phyloP scores from a whole-genome alignment of 2,113 vertebrate species.

The Nansenia antarctica region DNA sequence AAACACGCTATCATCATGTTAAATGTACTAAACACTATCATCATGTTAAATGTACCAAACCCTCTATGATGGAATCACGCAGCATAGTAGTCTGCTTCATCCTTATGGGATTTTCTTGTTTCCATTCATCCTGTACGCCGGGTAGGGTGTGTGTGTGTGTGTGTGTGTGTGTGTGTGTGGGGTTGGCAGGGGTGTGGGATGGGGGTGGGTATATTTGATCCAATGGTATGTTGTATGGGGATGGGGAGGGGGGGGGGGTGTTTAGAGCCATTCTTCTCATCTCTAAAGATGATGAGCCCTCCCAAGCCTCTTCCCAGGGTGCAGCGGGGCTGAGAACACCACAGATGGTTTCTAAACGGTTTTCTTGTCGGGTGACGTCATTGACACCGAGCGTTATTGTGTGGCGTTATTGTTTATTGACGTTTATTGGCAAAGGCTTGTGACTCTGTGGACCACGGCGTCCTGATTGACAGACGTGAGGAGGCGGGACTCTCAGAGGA shows the following conservation, averaged over 20 bases:
- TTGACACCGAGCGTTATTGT: too few relatives aligned
- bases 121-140: slow-evolving; percentile 1
- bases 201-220: background rate
- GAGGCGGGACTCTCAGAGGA: too few relatives aligned
- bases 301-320: background rate
- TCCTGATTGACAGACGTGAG: too few relatives aligned
- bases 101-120: background rate
- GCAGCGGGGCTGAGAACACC: background rate
- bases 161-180: background rate
- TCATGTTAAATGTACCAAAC: too few relatives aligned
- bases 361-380: too few relatives aligned
- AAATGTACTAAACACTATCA: too few relatives aligned
- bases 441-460: too few relatives aligned
- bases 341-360: slow-evolving; percentile 39
- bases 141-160: too few relatives aligned
- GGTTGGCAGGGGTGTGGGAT: background rate
- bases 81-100: background rate
- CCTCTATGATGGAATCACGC: background rate
- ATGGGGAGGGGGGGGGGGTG: background rate
- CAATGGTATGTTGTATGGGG: background rate
- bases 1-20: too few relatives aligned
- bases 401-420: too few relatives aligned
- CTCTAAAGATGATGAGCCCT: slow-evolving; percentile 1
- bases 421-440: too few relatives aligned
- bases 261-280: background rate